phyloP scores from a whole-genome alignment of 2,888 invertebrate genomes.

The Kuschelorhynchus macadamiae region DNA sequence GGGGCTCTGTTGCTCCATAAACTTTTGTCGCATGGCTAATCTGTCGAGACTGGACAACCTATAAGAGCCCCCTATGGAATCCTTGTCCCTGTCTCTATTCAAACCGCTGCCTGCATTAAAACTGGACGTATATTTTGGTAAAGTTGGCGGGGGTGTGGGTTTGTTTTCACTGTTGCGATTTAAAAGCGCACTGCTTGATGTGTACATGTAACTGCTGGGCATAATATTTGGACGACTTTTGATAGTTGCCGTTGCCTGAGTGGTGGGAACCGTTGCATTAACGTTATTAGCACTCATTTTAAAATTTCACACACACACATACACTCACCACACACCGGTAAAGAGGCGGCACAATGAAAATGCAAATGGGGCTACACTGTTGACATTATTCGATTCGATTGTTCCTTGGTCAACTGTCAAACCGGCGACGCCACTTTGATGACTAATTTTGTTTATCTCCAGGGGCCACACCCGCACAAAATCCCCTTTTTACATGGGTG shows the following conservation, averaged over 20 bases:
- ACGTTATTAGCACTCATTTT: slow-evolving; percentile 68
- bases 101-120: slow-evolving; percentile 80
- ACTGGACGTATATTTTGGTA: slow-evolving; percentile 85
- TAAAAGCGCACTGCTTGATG: slow-evolving; percentile 75
- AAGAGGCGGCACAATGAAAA: slow-evolving; percentile 3
- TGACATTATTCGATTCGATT: slow-evolving; percentile 36
- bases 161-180: slow-evolving; percentile 72
- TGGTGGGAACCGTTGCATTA: slow-evolving; percentile 61
- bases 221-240: slow-evolving; percentile 69
- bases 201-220: slow-evolving; percentile 77
- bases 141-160: slow-evolving; percentile 83
- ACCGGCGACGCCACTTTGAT: slow-evolving; percentile 44
- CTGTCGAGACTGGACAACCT: slow-evolving; percentile 86
- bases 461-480: slow-evolving; percentile 45
- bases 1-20: slow-evolving; percentile 80
- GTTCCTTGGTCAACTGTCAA: slow-evolving; percentile 36
- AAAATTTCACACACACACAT: slow-evolving; percentile 24
- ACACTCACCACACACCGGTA: too few relatives aligned
- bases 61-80: slow-evolving; percentile 82
- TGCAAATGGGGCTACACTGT: slow-evolving; percentile 32
- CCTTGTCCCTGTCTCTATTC: slow-evolving; percentile 74
- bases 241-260: slow-evolving; percentile 68
- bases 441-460: slow-evolving; percentile 46
- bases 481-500: slow-evolving; percentile 25
- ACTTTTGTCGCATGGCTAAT: slow-evolving; percentile 85